Evolutionary conservation across 2,113 vertebrate species (phyloP).

Genomic region (Thalassarche chlororhynchos): DNA sequence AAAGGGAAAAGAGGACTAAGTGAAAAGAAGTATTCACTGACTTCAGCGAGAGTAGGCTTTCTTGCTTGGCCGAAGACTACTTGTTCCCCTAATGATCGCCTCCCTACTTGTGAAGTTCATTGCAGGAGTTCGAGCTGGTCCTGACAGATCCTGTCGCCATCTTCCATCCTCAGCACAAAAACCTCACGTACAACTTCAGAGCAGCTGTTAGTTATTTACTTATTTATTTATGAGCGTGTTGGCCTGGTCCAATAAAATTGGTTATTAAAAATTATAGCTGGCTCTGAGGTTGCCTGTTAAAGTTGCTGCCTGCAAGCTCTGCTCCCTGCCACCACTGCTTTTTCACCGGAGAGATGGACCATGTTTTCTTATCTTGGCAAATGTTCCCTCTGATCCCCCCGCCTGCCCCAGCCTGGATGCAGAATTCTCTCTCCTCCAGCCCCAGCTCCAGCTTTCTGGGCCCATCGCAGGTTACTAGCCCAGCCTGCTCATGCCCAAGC

Average conservation of each 20-base stretch:
- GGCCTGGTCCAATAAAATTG: not conserved
- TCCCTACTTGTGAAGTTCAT: not conserved
- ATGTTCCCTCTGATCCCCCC: not conserved
- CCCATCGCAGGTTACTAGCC: not conserved
- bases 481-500: not conserved
- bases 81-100: not conserved
- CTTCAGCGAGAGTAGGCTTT: not conserved
- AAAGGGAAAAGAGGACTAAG: not conserved
- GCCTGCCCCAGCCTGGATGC: not conserved
- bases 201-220: not conserved
- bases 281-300: not conserved
- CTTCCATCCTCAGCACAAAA: not conserved
- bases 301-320: not conserved
- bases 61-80: not conserved
- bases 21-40: not conserved
- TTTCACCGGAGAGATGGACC: not conserved
- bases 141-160: not conserved
- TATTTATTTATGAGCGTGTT: not conserved
- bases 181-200: not conserved
- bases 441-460: not conserved
- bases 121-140: not conserved
- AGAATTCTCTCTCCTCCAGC: not conserved
- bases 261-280: not conserved
- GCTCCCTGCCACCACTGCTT: not conserved
- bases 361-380: not conserved